A percentile compares a stretch with the other conserved stretches of the same genome.
These are phyloP conservation scores for Megaustenia siamemsis DNA, from an alignment of 2,888 invertebrate species.

Conservation along the genomic window DNA sequence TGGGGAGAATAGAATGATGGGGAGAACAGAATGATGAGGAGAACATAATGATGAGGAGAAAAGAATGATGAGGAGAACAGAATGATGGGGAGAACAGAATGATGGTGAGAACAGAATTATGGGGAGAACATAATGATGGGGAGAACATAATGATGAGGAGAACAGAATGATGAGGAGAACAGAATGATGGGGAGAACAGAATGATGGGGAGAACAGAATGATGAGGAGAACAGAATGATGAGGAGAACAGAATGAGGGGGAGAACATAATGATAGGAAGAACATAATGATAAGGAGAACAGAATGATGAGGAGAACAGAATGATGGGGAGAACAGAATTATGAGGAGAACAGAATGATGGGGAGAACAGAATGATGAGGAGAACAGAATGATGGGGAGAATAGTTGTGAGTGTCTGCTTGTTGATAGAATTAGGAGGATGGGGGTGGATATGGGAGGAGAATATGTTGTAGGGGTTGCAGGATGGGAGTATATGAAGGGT, in stretches of 20 bases:
- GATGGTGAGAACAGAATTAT: background rate
- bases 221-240: conserved; percentile 3
- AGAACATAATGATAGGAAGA: conserved; percentile 4
- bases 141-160: background rate
- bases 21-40: background rate
- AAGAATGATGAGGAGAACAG: background rate
- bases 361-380: background rate
- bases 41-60: background rate
- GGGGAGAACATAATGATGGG: background rate
- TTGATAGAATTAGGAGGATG: background rate
- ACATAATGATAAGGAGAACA: background rate
- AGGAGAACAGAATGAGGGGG: background rate
- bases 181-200: background rate
- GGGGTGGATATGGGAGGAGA: background rate
- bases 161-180: background rate
- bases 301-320: background rate
- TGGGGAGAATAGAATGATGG: background rate
- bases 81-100: background rate
- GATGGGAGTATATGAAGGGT: conserved; percentile 10
- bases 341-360: background rate
- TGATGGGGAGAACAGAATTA: background rate
- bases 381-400: background rate
- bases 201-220: background rate
- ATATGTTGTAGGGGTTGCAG: conserved; percentile 32
- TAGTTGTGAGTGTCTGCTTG: background rate